These are phyloP conservation scores for Lysandra coridon DNA, from an alignment of 2,888 invertebrate genomes.

Conservation along the genomic window DNA sequence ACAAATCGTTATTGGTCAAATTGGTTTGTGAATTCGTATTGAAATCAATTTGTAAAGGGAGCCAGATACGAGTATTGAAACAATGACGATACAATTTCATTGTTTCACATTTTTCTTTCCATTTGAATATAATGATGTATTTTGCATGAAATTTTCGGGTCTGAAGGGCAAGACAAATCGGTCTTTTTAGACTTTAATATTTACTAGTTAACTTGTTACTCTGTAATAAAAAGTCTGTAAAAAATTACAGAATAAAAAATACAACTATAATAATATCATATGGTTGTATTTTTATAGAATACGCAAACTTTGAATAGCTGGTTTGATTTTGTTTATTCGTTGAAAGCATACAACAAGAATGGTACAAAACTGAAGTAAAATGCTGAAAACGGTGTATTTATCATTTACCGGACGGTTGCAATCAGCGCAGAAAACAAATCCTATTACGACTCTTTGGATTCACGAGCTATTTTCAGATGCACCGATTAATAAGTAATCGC, in stretches of 20 bases:
- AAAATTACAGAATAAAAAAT: neutral
- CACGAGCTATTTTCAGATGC: conserved; percentile 55
- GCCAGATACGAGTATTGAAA: conserved; percentile 28
- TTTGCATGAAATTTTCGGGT: neutral
- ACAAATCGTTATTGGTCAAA: conserved; percentile 31
- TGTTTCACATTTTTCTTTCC: conserved; percentile 18
- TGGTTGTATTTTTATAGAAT: neutral
- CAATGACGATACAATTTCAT: conserved; percentile 25
- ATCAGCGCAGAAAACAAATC: conserved; percentile 70
- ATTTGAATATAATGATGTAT: conserved; percentile 30
- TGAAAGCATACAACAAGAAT: neutral
- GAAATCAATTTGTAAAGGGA: conserved; percentile 29
- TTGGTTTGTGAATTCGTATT: conserved; percentile 21
- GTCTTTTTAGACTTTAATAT: neutral
- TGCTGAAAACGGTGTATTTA: neutral
- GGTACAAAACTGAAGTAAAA: neutral
- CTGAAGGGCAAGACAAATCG: neutral
- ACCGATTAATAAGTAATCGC: conserved; percentile 57
- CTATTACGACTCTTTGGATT: conserved; percentile 71
- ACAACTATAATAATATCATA: no score
- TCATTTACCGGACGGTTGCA: conserved; percentile 46
- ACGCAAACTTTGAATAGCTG: neutral
- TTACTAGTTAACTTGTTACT: neutral
- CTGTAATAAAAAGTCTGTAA: no score
- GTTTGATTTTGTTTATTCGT: neutral